These are phyloP conservation scores for Sinelater perroti DNA, from an alignment of 2,888 invertebrate genomes.

Conservation along the genomic window DNA sequence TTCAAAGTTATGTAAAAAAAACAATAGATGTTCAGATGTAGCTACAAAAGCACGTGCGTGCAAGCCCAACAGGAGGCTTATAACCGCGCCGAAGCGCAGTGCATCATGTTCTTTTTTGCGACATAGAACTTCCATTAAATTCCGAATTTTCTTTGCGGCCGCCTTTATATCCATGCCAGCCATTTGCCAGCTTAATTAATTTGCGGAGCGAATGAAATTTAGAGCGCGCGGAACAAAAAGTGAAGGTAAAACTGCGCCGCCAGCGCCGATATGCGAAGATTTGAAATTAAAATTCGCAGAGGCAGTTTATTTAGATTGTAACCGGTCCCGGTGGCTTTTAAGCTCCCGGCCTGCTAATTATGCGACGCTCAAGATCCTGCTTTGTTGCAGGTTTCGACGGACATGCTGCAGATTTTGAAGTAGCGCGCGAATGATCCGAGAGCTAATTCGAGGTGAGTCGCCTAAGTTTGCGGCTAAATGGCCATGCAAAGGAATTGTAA, in stretches of 20 bases:
- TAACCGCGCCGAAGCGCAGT: too few relatives aligned
- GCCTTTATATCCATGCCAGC: not conserved
- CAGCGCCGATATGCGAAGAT: not conserved
- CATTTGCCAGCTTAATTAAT: constrained; percentile 1
- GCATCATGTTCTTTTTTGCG: too few relatives aligned
- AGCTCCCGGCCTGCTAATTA: constrained; percentile 7
- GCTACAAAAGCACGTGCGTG: too few relatives aligned
- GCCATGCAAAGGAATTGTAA: not conserved
- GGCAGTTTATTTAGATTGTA: constrained; percentile 12
- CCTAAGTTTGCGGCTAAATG: not conserved
- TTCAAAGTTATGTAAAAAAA: too few relatives aligned
- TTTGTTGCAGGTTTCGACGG: constrained; percentile 18
- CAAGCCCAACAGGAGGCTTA: too few relatives aligned
- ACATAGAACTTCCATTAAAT: not conserved
- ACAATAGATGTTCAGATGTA: too few relatives aligned
- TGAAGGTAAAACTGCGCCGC: not conserved
- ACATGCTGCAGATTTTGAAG: constrained; percentile 11
- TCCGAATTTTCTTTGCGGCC: not conserved
- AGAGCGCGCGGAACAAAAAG: constrained; percentile 6
- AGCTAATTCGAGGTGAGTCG: constrained; percentile 15
- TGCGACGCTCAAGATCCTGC: constrained; percentile 8
- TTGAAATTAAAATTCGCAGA: constrained; percentile 18
- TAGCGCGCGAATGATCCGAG: constrained; percentile 1
- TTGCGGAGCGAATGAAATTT: constrained; percentile 1
- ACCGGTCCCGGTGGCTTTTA: constrained; percentile 11